phyloP scores from a whole-genome alignment of 2,888 invertebrate species.

The Aquatica leii region DNA sequence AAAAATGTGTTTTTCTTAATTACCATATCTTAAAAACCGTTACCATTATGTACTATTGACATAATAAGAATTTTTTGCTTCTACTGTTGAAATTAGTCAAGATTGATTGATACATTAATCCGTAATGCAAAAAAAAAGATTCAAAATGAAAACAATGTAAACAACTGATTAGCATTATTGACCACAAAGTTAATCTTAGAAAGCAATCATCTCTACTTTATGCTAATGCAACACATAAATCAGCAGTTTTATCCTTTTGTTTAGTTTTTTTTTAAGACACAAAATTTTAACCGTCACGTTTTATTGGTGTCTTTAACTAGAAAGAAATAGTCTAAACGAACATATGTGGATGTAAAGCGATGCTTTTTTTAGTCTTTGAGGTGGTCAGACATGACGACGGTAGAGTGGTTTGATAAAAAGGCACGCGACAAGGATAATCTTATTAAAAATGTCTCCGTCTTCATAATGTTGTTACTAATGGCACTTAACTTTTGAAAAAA shows the following conservation, averaged over 20 bases:
- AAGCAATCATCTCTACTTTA: slow-evolving; percentile 42
- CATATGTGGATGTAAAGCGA: slow-evolving; percentile 17
- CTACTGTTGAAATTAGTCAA: no score
- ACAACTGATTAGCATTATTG: no score
- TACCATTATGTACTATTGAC: no score
- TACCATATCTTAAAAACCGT: no score
- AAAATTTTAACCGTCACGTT: slow-evolving; percentile 20
- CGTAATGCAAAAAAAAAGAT: no score
- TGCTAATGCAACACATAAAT: slow-evolving; percentile 43
- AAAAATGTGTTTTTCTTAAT: no score
- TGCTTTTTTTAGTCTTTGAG: slow-evolving; percentile 36
- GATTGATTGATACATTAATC: no score
- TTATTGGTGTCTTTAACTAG: slow-evolving; percentile 4
- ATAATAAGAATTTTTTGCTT: no score
- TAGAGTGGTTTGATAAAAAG: slow-evolving; percentile 41
- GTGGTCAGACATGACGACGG: slow-evolving; percentile 34
- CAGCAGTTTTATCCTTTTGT: slow-evolving; percentile 44
- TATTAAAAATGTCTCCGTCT: slow-evolving; percentile 40
- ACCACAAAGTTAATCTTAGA: no score
- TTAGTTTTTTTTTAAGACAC: slow-evolving; percentile 41
- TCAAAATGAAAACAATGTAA: no score
- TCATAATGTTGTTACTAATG: slow-evolving; percentile 34
- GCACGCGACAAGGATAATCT: slow-evolving; percentile 42
- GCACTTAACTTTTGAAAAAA: slow-evolving; percentile 28
- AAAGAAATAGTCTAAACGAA: slow-evolving; percentile 10